Evolutionary conservation across 2,113 vertebrate species (phyloP).

Genomic region (Vireo altiloquus): DNA sequence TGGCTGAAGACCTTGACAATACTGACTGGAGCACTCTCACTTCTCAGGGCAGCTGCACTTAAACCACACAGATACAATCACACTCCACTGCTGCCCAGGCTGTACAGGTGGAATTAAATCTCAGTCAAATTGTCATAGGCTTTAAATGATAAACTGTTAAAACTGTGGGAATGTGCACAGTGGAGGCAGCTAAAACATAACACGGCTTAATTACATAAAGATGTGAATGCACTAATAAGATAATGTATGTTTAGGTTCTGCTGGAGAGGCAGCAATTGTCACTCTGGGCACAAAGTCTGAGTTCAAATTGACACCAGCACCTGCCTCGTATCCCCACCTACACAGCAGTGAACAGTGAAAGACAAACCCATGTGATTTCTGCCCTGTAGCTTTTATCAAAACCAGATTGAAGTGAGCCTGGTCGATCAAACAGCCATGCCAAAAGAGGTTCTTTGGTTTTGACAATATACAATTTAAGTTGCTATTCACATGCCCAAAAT

Average conservation of each 20-base stretch:
- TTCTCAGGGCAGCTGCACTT: background rate
- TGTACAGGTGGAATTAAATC: background rate
- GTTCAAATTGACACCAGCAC: constrained; percentile 58
- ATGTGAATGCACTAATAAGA: constrained; percentile 32
- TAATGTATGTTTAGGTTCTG: background rate
- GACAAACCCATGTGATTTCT: constrained; percentile 18
- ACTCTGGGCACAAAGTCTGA: constrained; percentile 25
- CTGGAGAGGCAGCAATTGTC: constrained; percentile 32
- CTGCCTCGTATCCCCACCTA: constrained; percentile 47
- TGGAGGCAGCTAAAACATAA: background rate
- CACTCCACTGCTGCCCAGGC: background rate
- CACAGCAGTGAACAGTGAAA: constrained; percentile 18
- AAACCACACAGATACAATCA: background rate
- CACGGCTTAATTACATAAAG: background rate
- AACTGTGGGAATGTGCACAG: background rate
- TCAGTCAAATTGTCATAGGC: background rate
- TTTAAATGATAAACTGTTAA: background rate
- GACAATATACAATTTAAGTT: constrained; percentile 29
- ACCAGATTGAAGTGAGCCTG: constrained; percentile 15
- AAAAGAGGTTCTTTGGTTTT: constrained; percentile 32
- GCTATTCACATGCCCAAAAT: constrained; percentile 22
- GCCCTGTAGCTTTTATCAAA: constrained; percentile 39
- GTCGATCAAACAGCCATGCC: constrained; percentile 28
- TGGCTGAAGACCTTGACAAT: background rate
- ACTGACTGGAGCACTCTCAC: background rate